Base-by-base conservation (phyloP, 2,888 invertebrate genomes). In the Zele albiditarsus region DNA sequence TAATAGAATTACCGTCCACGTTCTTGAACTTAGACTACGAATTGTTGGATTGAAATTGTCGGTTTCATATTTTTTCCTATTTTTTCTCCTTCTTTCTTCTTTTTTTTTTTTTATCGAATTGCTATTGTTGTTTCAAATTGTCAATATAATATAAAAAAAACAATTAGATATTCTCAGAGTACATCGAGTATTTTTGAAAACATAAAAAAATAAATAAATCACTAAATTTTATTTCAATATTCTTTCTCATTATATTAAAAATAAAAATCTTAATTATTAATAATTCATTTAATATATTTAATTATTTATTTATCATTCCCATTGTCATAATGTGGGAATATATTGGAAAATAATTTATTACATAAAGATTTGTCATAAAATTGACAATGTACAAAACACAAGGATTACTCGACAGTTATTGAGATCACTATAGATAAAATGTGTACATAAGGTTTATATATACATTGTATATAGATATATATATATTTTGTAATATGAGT, bases 1-100 rank as follows among this genome's bases (percentile, higher is more conserved):
- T 89, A 89, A 89, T 89, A 89, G 89, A 89, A 89, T 89, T 89
- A 89, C 87, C 83, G 87, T 86, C 86, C 77, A 16, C 42, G 69
- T 71, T 66, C 66, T 76, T 60, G 33, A 73, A 79, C 38, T 74
- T 62, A 60, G 62, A 58, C 60, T 71, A 69, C 74, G 69, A 31
- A 53, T 49, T 57, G 62, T 83, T 81, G 83, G 85, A 88, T 88
- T 88, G 88, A 88, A 88, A 88, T 87, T 84, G 84, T 84, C 83
- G 65, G 27, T 62, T 60, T 31, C 68, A 67, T 75, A 71, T 76
- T 74, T 67, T 77, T 31, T 68, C 23, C 23, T 33, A 46, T 33
- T 70, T 16, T 25, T 66, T n/a, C 1, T 16, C n/a, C 8, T 16
- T 14, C 6, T 28, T 23, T n/a, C n/a, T 25, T n/a, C 3, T 33